Evolutionary conservation across 2,113 vertebrate genomes (phyloP), one percentile per base, ranked within the genome.

Genomic region (Anas platyrhynchos): DNA sequence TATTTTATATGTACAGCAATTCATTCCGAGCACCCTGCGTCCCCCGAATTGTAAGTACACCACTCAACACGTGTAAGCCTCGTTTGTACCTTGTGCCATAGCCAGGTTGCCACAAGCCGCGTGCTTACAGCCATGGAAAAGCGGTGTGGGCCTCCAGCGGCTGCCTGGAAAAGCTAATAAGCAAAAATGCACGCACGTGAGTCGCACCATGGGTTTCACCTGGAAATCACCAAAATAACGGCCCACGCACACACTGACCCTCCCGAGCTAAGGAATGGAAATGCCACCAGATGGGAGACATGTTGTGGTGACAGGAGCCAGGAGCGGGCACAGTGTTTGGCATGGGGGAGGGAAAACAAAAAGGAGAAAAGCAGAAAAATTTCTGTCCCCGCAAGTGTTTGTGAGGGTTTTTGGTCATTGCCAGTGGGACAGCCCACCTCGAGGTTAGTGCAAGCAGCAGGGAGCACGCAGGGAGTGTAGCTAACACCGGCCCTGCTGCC

Each of bases 1-100:
- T 98, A 98, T 99, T 97, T 98, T 97, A 44, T 98, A 97, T 98
- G 98, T 98, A 97, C 98, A 98, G 96, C 98, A 98, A 97, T 98
- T 98, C 98, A 98, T 98, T 97, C 97, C 91, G 98, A 98, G 96
- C 97, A 97, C 97, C 97, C 97, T 97, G 94, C 97, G 91, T 98
- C 95, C 97, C 97, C 97, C 87, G 91, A 98, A 97, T 98, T 98
- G 97, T 98, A 98, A 98, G 98, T 98, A 98, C 97, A 91, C 85
- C 54, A 32, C 91, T 86, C 93, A 96, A 93, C 91, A 55, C 62
- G 25, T 88, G 48, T 63, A 95, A 97, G 91, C 96, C 91, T 94
- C 54, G 7, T 91, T 91, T 44, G 92, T 92, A 86, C 94, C 89
- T 95, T 91, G 62, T 79, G 73, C 34, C 26, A 62, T 80, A 96